These are phyloP conservation scores for Ariopsis seemanni DNA, from an alignment of 2,113 vertebrate species.

Conservation along the genomic window DNA sequence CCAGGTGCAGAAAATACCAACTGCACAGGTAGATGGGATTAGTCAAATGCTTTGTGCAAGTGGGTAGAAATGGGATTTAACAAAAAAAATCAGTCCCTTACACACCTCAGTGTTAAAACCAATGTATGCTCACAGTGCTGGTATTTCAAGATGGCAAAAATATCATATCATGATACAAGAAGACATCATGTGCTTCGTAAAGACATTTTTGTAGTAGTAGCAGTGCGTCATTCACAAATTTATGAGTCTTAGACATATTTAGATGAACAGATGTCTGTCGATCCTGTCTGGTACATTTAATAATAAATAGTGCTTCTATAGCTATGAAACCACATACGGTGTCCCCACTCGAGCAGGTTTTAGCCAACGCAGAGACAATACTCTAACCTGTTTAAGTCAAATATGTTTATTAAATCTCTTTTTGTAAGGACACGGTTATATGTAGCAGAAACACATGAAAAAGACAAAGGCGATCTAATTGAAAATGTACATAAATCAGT, in stretches of 20 bases:
- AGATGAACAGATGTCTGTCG: neutral
- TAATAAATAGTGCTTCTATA: neutral
- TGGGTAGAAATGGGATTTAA: neutral
- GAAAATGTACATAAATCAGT: slow-evolving; percentile 32
- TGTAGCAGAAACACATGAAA: neutral
- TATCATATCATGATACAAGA: neutral
- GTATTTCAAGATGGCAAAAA: neutral
- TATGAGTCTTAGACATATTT: neutral
- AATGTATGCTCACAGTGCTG: neutral
- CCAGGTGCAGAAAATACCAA: neutral
- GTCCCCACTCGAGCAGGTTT: neutral
- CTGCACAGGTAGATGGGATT: neutral
- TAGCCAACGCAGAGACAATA: neutral
- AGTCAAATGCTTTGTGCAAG: neutral
- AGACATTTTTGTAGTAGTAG: neutral
- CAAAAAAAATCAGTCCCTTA: neutral
- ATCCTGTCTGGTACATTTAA: neutral
- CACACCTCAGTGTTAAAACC: neutral
- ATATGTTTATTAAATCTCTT: slow-evolving; percentile 28
- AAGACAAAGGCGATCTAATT: neutral
- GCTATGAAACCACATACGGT: neutral
- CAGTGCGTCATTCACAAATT: neutral
- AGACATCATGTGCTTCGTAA: neutral
- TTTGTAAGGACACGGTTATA: neutral
- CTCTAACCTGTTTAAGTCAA: neutral